These are phyloP conservation scores for Melitaea athalia DNA, from an alignment of 2,888 invertebrate genomes.

Conservation along the genomic window DNA sequence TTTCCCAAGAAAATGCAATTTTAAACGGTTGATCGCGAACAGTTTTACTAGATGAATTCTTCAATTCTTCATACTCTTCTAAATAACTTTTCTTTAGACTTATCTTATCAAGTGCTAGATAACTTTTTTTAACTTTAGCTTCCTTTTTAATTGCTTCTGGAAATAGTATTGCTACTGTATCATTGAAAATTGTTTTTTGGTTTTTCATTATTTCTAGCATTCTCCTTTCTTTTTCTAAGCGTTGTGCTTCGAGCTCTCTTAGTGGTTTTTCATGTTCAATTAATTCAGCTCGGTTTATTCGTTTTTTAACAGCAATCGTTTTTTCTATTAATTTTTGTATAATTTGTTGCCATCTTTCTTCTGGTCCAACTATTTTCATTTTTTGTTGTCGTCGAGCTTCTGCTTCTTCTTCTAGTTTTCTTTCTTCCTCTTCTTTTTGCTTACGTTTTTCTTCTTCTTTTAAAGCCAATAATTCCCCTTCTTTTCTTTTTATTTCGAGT, in stretches of 20 bases:
- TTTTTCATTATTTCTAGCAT: constrained; percentile 81
- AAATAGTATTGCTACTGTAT: constrained; percentile 84
- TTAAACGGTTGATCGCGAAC: constrained; percentile 75
- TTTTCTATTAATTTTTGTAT: constrained; percentile 85
- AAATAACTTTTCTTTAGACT: constrained; percentile 63
- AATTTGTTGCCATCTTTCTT: constrained; percentile 84
- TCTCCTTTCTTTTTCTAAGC: constrained; percentile 80
- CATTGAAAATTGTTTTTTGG: constrained; percentile 84
- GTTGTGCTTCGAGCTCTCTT: constrained; percentile 81
- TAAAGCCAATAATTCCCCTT: constrained; percentile 67
- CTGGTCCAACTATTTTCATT: constrained; percentile 66
- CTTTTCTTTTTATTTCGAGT: constrained; percentile 67
- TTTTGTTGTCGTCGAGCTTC: constrained; percentile 73
- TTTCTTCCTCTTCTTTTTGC: constrained; percentile 68
- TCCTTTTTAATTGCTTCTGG: constrained; percentile 82
- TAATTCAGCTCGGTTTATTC: constrained; percentile 82
- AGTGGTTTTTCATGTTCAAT: constrained; percentile 84
- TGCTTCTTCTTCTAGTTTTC: constrained; percentile 74
- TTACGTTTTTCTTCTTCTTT: constrained; percentile 70
- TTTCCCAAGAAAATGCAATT: constrained; percentile 81
- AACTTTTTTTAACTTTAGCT: constrained; percentile 65
- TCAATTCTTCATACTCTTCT: constrained; percentile 61
- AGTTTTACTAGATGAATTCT: constrained; percentile 57
- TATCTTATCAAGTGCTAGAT: constrained; percentile 69
- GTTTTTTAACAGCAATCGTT: constrained; percentile 84